Evolutionary conservation across 2,797 vertebrate genomes (phyloP).

Genomic region (Oreortyx pictus): DNA sequence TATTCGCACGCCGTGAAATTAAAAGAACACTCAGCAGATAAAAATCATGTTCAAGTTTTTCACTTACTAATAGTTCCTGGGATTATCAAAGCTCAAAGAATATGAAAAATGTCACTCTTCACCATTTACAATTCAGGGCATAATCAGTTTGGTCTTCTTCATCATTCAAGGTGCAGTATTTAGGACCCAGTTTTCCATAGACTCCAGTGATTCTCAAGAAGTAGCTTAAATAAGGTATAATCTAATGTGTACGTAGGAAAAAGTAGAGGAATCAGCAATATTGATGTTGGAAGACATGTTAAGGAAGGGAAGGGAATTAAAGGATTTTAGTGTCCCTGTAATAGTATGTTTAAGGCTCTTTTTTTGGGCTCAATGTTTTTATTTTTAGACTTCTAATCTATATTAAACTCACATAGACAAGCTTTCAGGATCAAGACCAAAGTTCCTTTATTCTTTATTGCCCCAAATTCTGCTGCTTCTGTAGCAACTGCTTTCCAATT

Average conservation of each 20-base stretch:
- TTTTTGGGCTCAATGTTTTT: neutral
- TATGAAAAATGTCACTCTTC: conserved; percentile 19
- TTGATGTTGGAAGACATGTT: neutral
- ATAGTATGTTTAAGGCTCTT: neutral
- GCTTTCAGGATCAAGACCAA: neutral
- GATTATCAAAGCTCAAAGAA: conserved; percentile 37
- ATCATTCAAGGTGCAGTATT: neutral
- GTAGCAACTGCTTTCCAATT: neutral
- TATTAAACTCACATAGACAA: neutral
- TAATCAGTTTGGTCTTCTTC: neutral
- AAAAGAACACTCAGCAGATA: conserved; percentile 46
- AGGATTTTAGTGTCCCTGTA: neutral
- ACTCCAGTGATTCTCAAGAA: neutral
- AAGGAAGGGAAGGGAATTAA: neutral
- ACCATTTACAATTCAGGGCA: neutral
- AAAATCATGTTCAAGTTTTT: conserved; percentile 34
- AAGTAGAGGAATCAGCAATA: neutral
- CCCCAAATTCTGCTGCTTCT: neutral
- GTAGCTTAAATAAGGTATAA: neutral
- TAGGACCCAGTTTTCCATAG: neutral
- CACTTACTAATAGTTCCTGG: neutral
- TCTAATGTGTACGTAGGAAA: neutral
- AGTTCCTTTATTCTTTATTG: neutral
- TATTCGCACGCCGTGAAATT: conserved; percentile 50
- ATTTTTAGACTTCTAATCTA: conserved; percentile 5